phyloP scores from a whole-genome alignment of 2,113 vertebrate species.

The Cynocephalus volans region DNA sequence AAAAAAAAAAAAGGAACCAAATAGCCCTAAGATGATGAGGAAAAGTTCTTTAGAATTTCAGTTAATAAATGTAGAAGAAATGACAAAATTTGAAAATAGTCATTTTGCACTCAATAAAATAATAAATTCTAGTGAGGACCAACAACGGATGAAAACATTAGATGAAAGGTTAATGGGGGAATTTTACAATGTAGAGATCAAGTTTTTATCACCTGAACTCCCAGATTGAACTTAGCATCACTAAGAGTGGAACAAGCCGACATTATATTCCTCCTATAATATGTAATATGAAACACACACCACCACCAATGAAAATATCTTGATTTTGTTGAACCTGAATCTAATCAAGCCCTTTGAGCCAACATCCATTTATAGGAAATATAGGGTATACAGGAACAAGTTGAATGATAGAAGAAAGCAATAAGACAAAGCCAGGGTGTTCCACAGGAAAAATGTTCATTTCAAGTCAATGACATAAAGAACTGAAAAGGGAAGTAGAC shows the following conservation, averaged over 20 bases:
- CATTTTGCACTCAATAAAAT: neutral
- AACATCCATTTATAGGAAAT: neutral
- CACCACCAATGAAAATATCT: neutral
- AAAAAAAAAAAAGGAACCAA: neutral
- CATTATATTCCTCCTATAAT: neutral
- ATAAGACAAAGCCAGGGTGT: neutral
- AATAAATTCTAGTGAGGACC: neutral
- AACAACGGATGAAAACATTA: neutral
- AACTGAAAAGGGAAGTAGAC: neutral
- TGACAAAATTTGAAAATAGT: neutral
- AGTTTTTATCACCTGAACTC: neutral
- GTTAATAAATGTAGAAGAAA: neutral
- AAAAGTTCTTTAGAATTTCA: neutral
- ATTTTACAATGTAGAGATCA: neutral
- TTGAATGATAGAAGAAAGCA: neutral
- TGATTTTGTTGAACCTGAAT: slow-evolving; percentile 14
- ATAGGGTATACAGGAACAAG: neutral
- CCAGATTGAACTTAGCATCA: neutral
- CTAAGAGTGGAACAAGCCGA: neutral
- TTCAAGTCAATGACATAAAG: neutral
- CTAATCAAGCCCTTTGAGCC: neutral
- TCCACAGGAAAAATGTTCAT: neutral
- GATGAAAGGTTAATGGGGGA: neutral
- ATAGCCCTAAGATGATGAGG: neutral
- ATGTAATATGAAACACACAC: neutral